These are phyloP conservation scores for Scatophagus argus DNA, from an alignment of 2,113 vertebrate species.

Conservation along the genomic window DNA sequence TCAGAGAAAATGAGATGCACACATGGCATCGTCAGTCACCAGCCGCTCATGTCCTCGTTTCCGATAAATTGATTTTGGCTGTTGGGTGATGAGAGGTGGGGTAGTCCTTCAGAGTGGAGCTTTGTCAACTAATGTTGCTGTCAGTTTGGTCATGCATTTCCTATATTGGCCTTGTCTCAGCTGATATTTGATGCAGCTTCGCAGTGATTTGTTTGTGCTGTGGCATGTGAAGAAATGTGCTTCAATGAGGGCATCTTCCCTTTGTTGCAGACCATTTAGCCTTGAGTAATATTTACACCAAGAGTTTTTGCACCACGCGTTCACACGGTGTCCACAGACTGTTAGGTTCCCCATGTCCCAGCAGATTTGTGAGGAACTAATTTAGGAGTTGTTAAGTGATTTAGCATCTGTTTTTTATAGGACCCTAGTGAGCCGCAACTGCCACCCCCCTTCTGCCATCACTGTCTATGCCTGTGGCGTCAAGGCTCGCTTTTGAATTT, in stretches of 20 bases:
- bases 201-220: constrained; percentile 4
- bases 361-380: constrained; percentile 71
- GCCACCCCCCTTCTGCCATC: constrained; percentile 42
- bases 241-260: constrained; percentile 16
- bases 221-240: constrained; percentile 3
- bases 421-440: constrained; percentile 75
- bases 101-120: constrained; percentile 35
- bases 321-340: constrained; percentile 23
- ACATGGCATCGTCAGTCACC: constrained; percentile 47
- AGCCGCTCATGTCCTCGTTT: constrained; percentile 61
- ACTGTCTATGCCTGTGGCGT: constrained; percentile 70
- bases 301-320: neutral
- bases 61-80: constrained; percentile 70
- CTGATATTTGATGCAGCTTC: constrained; percentile 5
- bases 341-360: constrained; percentile 46
- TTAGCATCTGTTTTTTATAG: constrained; percentile 78
- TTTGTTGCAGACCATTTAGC: constrained; percentile 34
- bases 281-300: neutral
- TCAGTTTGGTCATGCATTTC: constrained; percentile 18
- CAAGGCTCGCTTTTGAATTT: constrained; percentile 76
- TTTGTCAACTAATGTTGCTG: constrained; percentile 34
- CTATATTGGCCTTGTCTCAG: neutral
- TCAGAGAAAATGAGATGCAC: constrained; percentile 69
- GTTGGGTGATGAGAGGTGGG: constrained; percentile 33
- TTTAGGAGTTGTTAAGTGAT: constrained; percentile 81